Percentiles rank a stretch among this genome's conserved stretches.
Evolutionary conservation across 2,113 vertebrate species (phyloP).

Genomic region (Isurus oxyrinchus): DNA sequence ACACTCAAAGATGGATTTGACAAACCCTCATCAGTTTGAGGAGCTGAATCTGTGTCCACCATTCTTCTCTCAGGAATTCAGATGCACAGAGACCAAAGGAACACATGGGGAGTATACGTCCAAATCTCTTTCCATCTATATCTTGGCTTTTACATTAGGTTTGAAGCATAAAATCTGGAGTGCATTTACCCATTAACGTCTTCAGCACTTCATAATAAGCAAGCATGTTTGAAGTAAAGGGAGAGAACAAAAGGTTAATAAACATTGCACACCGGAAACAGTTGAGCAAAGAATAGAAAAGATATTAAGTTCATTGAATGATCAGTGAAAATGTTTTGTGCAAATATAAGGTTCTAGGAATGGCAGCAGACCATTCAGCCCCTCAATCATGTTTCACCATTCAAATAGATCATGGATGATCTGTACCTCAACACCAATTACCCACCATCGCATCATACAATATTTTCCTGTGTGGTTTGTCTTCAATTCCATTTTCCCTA

Average conservation of each 20-base stretch:
- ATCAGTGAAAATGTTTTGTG: neutral
- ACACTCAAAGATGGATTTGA: neutral
- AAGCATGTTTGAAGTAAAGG: slow-evolving; percentile 9
- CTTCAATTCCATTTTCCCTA: neutral
- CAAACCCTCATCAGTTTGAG: neutral
- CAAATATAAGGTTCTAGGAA: neutral
- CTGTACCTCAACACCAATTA: neutral
- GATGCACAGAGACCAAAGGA: neutral
- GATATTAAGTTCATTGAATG: neutral
- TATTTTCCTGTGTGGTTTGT: neutral
- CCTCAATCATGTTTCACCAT: neutral
- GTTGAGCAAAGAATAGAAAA: neutral
- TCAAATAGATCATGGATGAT: neutral
- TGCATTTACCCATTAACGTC: slow-evolving; percentile 30
- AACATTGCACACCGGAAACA: neutral
- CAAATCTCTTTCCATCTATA: neutral
- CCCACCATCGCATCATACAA: neutral
- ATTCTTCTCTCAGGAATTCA: neutral
- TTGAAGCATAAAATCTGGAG: neutral
- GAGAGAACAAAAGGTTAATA: neutral
- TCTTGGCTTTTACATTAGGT: neutral
- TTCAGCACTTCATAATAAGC: slow-evolving; percentile 2
- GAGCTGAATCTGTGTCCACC: neutral
- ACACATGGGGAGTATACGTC: neutral
- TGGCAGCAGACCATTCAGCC: neutral